A percentile compares a stretch with the other conserved stretches of the same genome.
These are phyloP conservation scores for Perccottus glenii DNA, from an alignment of 2,113 vertebrate genomes.

Conservation along the genomic window DNA sequence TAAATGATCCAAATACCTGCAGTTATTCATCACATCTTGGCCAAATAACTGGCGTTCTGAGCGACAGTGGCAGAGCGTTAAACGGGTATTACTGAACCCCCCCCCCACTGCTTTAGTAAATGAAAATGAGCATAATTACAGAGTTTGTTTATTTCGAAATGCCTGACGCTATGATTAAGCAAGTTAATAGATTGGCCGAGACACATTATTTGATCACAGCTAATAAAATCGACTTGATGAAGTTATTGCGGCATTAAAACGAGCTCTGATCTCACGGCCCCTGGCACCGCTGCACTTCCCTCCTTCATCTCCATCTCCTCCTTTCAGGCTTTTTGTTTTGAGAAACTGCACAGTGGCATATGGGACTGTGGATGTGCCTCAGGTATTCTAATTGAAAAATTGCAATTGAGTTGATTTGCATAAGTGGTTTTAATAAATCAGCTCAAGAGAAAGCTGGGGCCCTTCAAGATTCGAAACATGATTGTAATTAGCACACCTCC, in stretches of 20 bases:
- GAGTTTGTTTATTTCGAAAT: conserved; percentile 50
- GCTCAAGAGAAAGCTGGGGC: conserved; percentile 50
- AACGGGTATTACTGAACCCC: conserved; percentile 34
- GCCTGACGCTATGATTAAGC: conserved; percentile 56
- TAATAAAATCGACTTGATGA: conserved; percentile 34
- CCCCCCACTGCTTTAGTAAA: conserved; percentile 40
- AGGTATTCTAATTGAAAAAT: conserved; percentile 72
- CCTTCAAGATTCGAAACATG: conserved; percentile 39
- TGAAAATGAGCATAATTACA: conserved; percentile 55
- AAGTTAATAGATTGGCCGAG: conserved; percentile 41
- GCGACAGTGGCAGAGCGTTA: conserved; percentile 34
- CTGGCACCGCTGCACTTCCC: conserved; percentile 48
- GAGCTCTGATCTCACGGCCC: conserved; percentile 44
- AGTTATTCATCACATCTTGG: conserved; percentile 21
- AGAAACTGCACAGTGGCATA: conserved; percentile 38
- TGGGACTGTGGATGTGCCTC: conserved; percentile 59
- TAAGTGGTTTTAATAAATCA: conserved; percentile 74
- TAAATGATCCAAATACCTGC: no score
- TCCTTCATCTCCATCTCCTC: conserved; percentile 43
- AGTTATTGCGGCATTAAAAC: conserved; percentile 37
- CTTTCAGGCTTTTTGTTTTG: conserved; percentile 36
- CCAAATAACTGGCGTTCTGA: conserved; percentile 43
- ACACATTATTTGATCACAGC: conserved; percentile 45
- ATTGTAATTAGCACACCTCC: conserved; percentile 42
- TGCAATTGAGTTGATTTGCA: conserved; percentile 70